These are phyloP conservation scores for Hephaestus fuliginosus DNA, from an alignment of 2,797 vertebrate species.

Conservation along the genomic window DNA sequence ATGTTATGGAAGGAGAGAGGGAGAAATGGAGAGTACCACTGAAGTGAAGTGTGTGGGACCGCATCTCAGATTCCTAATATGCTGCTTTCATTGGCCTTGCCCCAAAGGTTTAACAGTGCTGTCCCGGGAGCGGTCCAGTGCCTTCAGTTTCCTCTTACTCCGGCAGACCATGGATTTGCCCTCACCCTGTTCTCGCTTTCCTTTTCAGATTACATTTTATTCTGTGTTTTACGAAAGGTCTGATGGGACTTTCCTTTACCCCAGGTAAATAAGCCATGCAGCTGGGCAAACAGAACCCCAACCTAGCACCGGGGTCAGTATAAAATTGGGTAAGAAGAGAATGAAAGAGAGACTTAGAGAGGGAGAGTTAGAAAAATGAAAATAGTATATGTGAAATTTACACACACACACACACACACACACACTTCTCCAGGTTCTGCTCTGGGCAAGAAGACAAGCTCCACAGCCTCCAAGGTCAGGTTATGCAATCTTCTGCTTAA, in stretches of 20 bases:
- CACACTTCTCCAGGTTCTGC: slow-evolving; percentile 20
- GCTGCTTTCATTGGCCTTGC: slow-evolving; percentile 89
- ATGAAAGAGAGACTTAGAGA: slow-evolving; percentile 76
- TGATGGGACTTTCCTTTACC: slow-evolving; percentile 90
- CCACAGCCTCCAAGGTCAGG: slow-evolving; percentile 49
- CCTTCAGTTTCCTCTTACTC: slow-evolving; percentile 89
- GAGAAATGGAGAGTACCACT: slow-evolving; percentile 45
- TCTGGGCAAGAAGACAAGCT: slow-evolving; percentile 46
- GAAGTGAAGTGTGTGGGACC: slow-evolving; percentile 66
- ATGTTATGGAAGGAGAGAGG: slow-evolving; percentile 50
- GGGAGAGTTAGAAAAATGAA: slow-evolving; percentile 65
- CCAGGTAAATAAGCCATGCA: slow-evolving; percentile 94
- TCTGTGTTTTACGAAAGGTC: slow-evolving; percentile 81
- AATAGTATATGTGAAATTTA: slow-evolving; percentile 42
- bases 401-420: slow-evolving; percentile 18
- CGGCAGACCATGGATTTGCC: slow-evolving; percentile 87
- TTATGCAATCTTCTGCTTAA: slow-evolving; percentile 60
- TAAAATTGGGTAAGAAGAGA: slow-evolving; percentile 85
- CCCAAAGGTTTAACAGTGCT: slow-evolving; percentile 87
- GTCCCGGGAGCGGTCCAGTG: slow-evolving; percentile 85
- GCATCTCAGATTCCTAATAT: slow-evolving; percentile 83
- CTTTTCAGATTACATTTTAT: slow-evolving; percentile 82
- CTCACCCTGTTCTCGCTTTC: slow-evolving; percentile 71
- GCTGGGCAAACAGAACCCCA: slow-evolving; percentile 94
- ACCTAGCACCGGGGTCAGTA: slow-evolving; percentile 85